phyloP scores from a whole-genome alignment of 2,888 invertebrate genomes.

The Diploptera punctata region DNA sequence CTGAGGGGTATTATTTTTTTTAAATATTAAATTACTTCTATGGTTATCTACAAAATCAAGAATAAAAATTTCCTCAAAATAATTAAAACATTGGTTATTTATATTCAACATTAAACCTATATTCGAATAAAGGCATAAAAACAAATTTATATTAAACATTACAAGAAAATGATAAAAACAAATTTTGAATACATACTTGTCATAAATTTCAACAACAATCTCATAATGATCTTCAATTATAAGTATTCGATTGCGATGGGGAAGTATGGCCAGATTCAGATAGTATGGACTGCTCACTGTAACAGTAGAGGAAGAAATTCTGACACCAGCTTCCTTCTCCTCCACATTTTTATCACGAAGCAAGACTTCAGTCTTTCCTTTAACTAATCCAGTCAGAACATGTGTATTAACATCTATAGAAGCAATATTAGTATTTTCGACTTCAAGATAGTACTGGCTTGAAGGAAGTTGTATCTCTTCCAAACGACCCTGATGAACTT shows the following conservation, averaged over 20 bases:
- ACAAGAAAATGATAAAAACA: no score
- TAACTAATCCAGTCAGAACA: slow-evolving; percentile 58
- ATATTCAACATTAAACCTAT: no score
- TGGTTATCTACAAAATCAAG: no score
- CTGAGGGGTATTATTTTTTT: no score
- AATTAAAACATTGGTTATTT: no score
- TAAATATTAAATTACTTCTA: no score
- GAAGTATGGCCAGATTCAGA: slow-evolving; percentile 68
- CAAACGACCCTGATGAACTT: slow-evolving; percentile 71
- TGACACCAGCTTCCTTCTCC: slow-evolving; percentile 59
- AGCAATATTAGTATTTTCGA: slow-evolving; percentile 65
- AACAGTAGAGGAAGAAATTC: slow-evolving; percentile 68
- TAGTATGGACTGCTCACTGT: slow-evolving; percentile 74
- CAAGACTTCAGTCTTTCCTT: slow-evolving; percentile 65
- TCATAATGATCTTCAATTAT: slow-evolving; percentile 73
- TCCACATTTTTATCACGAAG: slow-evolving; percentile 70
- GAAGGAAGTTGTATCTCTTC: slow-evolving; percentile 72
- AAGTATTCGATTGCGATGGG: slow-evolving; percentile 77
- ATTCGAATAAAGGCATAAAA: no score
- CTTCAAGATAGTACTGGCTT: slow-evolving; percentile 74
- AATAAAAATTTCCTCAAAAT: no score
- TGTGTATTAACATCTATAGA: slow-evolving; percentile 56
- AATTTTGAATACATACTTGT: no score
- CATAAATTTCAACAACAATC: slow-evolving; percentile 70
- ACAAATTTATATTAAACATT: no score